Conservation (phyloP, 2,113 vertebrate species). For the Pachypanchax playfairii region DNA sequence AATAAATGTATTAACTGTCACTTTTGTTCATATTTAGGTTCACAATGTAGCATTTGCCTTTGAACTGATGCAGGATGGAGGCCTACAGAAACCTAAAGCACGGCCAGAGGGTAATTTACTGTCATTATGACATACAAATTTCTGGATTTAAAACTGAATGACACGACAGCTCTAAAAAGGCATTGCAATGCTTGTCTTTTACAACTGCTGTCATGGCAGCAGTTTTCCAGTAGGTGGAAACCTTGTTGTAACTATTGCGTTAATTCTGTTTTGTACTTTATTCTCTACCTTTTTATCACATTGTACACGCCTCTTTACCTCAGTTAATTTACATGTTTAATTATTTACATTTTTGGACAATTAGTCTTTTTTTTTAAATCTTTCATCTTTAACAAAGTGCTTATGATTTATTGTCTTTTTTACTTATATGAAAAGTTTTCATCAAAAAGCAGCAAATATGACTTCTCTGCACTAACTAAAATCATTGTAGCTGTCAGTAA, state of each 20-base stretch:
- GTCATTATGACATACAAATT: not conserved
- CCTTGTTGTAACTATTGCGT: constrained; percentile 25
- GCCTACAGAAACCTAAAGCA: constrained; percentile 94
- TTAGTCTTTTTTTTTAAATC: no score
- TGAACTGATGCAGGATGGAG: constrained; percentile 96
- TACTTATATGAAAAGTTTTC: no score
- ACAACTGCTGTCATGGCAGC: not conserved
- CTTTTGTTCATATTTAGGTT: constrained; percentile 83
- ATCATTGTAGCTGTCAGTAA: not conserved
- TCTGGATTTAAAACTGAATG: not conserved
- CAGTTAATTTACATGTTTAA: no score
- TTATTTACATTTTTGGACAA: no score
- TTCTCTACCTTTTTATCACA: no score
- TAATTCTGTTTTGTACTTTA: no score
- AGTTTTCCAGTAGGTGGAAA: constrained; percentile 68
- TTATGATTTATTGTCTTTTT: not conserved
- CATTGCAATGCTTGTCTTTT: not conserved
- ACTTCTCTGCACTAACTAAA: not conserved
- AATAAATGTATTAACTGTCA: not conserved
- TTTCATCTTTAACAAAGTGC: no score
- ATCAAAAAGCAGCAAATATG: no score
- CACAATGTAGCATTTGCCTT: constrained; percentile 96
- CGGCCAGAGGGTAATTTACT: constrained; percentile 89
- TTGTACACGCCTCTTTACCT: no score
- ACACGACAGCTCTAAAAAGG: not conserved